phyloP scores from a whole-genome alignment of 2,888 invertebrate species.

The Atethmia centrago region DNA sequence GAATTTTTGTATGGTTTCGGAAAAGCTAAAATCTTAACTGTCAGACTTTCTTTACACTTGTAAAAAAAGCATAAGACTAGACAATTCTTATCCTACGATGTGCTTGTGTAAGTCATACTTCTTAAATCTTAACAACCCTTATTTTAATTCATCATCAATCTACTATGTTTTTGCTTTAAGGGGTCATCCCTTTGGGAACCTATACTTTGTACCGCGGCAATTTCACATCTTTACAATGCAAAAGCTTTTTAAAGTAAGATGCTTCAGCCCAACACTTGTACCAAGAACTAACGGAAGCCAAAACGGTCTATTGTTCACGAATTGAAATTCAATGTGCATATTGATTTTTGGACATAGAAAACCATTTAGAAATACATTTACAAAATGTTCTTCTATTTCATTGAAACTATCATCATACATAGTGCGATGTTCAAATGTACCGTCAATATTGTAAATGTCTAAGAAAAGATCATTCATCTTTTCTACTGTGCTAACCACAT shows the following conservation, averaged over 20 bases:
- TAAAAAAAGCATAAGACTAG: too few relatives aligned
- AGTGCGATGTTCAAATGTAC: neutral
- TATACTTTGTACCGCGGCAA: neutral
- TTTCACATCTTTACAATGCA: neutral
- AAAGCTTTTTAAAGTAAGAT: too few relatives aligned
- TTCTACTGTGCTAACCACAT: slow-evolving; percentile 30
- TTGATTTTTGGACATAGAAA: slow-evolving; percentile 55
- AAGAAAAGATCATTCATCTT: slow-evolving; percentile 13
- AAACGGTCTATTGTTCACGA: slow-evolving; percentile 81
- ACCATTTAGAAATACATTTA: slow-evolving; percentile 1
- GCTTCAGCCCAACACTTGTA: slow-evolving; percentile 55
- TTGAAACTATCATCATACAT: neutral
- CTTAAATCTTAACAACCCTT: neutral
- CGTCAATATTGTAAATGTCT: slow-evolving; percentile 7
- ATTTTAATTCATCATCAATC: neutral
- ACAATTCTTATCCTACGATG: too few relatives aligned
- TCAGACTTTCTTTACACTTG: neutral
- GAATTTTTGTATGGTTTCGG: too few relatives aligned
- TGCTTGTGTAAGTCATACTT: too few relatives aligned
- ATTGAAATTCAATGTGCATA: slow-evolving; percentile 73
- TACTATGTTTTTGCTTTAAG: neutral
- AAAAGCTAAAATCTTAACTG: neutral
- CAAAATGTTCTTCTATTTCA: neutral
- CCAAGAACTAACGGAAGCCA: slow-evolving; percentile 75
- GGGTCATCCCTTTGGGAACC: too few relatives aligned